Base-by-base conservation (phyloP, 92 coral and sea anemone genomes). In the Metridium senile region DNA sequence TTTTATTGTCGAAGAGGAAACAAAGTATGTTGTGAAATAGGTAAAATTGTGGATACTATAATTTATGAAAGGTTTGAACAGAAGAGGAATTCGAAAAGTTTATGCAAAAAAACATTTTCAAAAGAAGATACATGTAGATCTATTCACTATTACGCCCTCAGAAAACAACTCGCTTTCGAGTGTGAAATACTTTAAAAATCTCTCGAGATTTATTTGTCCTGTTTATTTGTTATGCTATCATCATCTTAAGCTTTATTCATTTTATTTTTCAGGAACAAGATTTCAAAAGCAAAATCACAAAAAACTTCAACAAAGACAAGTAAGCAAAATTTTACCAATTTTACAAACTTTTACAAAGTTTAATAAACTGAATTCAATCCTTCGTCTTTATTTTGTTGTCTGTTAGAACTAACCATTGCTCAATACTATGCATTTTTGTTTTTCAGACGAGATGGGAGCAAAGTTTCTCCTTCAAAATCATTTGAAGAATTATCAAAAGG, bases 401-500 rank as follows among this genome's bases (percentile, higher is more conserved):
- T 39, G 49, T 39, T 39, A 13, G n/a, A n/a, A n/a, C n/a, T n/a
- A n/a, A n/a, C n/a, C n/a, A n/a, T n/a, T n/a, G n/a, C n/a, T 39
- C 13, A 39, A 39, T 13, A 13, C 6, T 4, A 13, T 39, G 49
- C 13, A 39, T 39, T 39, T 39, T 39, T 39, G 6, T 39, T 13
- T 4, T 6, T 39, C 49, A 54, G 16, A 21, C 49, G 17, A 54
- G 25, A 54, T 49, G 63, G 21, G 49, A 49, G 34, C 23, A 71
- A 25, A 30, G 16, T 52, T 28, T 1, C 63, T 28, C 64, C 63
- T 25, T 28, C 62, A 11, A 51, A n/a, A 9, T 71, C 75, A 4
- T 71, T 71, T 71, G 64, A 71, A 11, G 75, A 53, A 1, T 53
- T 71, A 23, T 23, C 75, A 16, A 71, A 71, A 28, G 75, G 75